Evolutionary conservation across 2,113 vertebrate species (phyloP).

Genomic region (Microcebus griseorufus): DNA sequence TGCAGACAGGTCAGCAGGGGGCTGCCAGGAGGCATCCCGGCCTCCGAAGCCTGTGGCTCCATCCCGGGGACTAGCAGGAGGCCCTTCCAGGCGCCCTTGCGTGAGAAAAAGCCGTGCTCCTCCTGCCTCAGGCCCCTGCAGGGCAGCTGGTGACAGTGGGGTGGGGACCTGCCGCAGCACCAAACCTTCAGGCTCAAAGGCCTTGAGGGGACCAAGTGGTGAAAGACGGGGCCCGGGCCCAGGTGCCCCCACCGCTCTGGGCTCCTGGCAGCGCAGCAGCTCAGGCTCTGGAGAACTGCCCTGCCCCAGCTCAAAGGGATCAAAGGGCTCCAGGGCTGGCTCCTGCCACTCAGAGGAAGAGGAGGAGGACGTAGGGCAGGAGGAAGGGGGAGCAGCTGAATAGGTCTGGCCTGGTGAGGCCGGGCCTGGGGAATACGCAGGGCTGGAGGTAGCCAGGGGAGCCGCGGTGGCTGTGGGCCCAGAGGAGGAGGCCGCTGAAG

Average conservation of each 20-base stretch:
- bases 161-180: conserved; percentile 77
- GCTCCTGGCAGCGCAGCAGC: conserved; percentile 71
- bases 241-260: conserved; percentile 61
- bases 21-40: conserved; percentile 90
- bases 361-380: conserved; percentile 79
- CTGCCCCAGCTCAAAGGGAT: conserved; percentile 76
- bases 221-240: conserved; percentile 63
- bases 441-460: conserved; percentile 81
- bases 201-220: conserved; percentile 82
- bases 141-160: conserved; percentile 85
- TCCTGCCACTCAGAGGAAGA: conserved; percentile 86
- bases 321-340: conserved; percentile 74
- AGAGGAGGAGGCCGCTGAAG: conserved; percentile 57
- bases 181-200: conserved; percentile 83
- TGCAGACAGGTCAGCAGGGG: conserved; percentile 92
- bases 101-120: conserved; percentile 84
- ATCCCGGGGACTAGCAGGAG: conserved; percentile 78
- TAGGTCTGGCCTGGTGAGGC: conserved; percentile 67
- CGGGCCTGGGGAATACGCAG: conserved; percentile 74
- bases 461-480: conserved; percentile 68
- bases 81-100: conserved; percentile 77
- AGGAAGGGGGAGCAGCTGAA: conserved; percentile 79
- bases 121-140: conserved; percentile 86
- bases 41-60: conserved; percentile 62
- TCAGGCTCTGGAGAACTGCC: conserved; percentile 82